Conservation (phyloP, 2,888 invertebrate species). For the Cepaea hortensis region DNA sequence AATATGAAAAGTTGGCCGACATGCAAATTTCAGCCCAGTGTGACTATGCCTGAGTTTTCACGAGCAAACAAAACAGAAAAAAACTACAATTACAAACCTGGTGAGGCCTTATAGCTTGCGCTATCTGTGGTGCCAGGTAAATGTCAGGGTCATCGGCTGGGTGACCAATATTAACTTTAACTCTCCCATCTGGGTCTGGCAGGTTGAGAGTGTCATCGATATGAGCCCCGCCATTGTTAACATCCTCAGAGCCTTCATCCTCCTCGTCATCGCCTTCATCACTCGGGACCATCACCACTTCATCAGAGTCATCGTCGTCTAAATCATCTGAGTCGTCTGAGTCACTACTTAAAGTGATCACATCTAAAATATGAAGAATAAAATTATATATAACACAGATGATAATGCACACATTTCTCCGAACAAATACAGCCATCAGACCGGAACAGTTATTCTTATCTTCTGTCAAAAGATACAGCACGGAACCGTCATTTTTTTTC, state of each 20-base stretch:
- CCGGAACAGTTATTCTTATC: no score
- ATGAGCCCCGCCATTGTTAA: constrained; percentile 90
- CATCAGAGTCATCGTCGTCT: constrained; percentile 49
- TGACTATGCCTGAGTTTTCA: no score
- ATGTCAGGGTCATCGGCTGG: constrained; percentile 92
- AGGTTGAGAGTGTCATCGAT: constrained; percentile 93
- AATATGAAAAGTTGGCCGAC: no score
- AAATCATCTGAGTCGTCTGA: constrained; percentile 51
- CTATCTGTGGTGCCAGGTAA: constrained; percentile 91
- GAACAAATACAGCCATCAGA: no score
- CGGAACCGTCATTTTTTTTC: no score
- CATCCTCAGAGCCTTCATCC: constrained; percentile 90
- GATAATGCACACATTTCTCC: no score
- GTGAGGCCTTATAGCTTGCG: constrained; percentile 94
- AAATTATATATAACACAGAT: no score
- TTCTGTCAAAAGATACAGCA: no score
- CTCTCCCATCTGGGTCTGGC: constrained; percentile 92
- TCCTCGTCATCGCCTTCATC: constrained; percentile 59
- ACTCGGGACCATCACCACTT: constrained; percentile 87
- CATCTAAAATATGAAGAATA: constrained; percentile 32
- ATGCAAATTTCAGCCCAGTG: no score
- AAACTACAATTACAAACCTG: constrained; percentile 80
- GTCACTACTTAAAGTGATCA: constrained; percentile 53
- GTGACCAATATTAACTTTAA: constrained; percentile 94
- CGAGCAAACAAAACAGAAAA: no score